Evolutionary conservation across 2,797 vertebrate genomes (phyloP).

Genomic region (Gallinago stenura): DNA sequence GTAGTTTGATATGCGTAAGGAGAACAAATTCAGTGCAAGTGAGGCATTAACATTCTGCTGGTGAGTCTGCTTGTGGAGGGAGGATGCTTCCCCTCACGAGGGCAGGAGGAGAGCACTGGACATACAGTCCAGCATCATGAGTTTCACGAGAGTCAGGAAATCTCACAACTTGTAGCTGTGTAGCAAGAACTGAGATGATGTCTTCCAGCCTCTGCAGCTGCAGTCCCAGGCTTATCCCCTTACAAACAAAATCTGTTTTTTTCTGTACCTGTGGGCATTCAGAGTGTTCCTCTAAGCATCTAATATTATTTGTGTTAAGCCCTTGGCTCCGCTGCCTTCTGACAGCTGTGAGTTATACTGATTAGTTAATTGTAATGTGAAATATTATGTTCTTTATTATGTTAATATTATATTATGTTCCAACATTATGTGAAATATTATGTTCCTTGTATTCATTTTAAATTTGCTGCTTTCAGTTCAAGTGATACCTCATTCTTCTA

Average conservation of each 20-base stretch:
- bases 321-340: neutral
- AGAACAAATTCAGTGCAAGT: conserved; percentile 18
- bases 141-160: neutral
- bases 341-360: conserved; percentile 21
- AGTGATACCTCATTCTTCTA: neutral
- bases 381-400: conserved; percentile 31
- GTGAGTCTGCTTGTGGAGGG: neutral
- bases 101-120: neutral
- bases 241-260: neutral
- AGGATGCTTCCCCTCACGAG: neutral
- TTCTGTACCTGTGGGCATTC: neutral
- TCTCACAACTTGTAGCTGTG: neutral
- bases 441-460: neutral
- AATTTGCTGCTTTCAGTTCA: conserved; percentile 6
- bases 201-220: neutral
- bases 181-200: neutral
- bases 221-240: neutral
- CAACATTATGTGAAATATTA: neutral
- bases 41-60: conserved; percentile 20
- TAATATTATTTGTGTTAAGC: neutral
- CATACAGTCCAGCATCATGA: neutral
- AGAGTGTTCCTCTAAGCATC: neutral
- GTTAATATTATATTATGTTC: conserved; percentile 13
- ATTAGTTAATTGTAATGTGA: conserved; percentile 43
- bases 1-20: conserved; percentile 1